Evolutionary conservation across 2,797 vertebrate species (phyloP).

Genomic region (Cynodonichthys magdalenae): DNA sequence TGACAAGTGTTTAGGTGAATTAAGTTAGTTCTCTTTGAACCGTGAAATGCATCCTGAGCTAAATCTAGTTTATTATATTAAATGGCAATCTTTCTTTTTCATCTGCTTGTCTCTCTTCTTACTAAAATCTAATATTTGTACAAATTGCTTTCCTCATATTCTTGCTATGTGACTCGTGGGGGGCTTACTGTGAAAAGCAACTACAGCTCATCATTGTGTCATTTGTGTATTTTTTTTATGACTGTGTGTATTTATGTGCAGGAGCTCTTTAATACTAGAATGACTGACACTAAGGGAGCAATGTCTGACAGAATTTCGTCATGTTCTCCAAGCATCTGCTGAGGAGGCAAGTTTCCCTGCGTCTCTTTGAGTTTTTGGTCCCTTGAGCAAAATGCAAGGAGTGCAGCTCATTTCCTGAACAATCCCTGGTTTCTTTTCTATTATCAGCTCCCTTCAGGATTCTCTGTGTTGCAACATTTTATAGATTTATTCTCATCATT

Average conservation of each 20-base stretch:
- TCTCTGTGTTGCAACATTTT: slow-evolving; percentile 19
- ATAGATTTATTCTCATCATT: slow-evolving; percentile 15
- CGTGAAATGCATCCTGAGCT: not conserved
- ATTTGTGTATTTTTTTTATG: not conserved
- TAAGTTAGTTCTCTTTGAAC: not conserved
- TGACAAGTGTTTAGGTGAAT: not conserved
- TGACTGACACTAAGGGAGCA: slow-evolving; percentile 43
- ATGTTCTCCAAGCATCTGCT: slow-evolving; percentile 29
- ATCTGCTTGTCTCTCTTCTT: not conserved
- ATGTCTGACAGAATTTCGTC: slow-evolving; percentile 22
- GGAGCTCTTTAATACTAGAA: slow-evolving; percentile 22
- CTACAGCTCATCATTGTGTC: not conserved
- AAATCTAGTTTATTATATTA: not conserved
- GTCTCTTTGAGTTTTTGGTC: slow-evolving; percentile 4
- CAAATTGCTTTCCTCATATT: not conserved
- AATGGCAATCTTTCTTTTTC: not conserved
- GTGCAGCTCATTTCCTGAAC: slow-evolving; percentile 38
- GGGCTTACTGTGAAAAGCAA: not conserved
- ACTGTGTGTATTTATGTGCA: not conserved
- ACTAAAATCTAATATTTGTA: not conserved
- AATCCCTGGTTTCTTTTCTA: slow-evolving; percentile 17
- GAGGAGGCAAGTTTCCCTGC: slow-evolving; percentile 16
- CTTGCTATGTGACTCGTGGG: not conserved
- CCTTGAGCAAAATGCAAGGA: slow-evolving; percentile 28
- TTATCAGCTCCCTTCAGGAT: not conserved